phyloP scores from a whole-genome alignment of 2,113 vertebrate genomes.

The Alexandromys fortis region DNA sequence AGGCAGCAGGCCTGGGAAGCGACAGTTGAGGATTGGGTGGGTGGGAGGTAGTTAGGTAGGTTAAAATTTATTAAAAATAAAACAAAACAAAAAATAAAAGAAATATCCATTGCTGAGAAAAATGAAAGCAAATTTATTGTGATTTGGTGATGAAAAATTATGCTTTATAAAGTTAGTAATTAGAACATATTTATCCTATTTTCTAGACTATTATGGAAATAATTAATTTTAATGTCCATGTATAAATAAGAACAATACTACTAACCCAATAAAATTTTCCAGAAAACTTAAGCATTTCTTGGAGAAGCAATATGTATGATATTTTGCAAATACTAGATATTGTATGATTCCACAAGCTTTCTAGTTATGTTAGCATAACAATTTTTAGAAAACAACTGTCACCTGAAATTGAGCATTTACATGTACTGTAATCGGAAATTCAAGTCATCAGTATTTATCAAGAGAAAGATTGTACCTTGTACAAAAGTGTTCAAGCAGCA shows the following conservation, averaged over 20 bases:
- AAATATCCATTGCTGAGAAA: not conserved
- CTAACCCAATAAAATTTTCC: not conserved
- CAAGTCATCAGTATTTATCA: not conserved
- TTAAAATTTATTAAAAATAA: too few relatives aligned
- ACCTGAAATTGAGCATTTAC: not conserved
- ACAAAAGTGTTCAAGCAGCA: not conserved
- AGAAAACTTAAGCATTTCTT: not conserved
- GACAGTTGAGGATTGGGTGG: too few relatives aligned
- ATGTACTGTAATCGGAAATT: not conserved
- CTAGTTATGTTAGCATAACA: not conserved
- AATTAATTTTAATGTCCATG: not conserved
- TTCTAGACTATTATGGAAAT: not conserved
- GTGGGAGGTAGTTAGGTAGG: too few relatives aligned
- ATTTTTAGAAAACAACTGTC: slow-evolving; percentile 4
- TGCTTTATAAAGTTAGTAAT: not conserved
- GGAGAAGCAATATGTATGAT: not conserved
- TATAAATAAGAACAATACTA: not conserved
- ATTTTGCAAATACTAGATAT: not conserved
- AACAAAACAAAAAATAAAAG: too few relatives aligned
- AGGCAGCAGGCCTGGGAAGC: too few relatives aligned
- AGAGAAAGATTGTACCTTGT: not conserved
- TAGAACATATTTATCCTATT: slow-evolving; percentile 9
- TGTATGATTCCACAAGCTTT: not conserved
- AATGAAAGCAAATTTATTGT: slow-evolving; percentile 25
- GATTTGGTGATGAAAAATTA: not conserved